These are phyloP conservation scores for Dryobotodes eremita DNA, from an alignment of 2,888 invertebrate genomes.

Conservation along the genomic window DNA sequence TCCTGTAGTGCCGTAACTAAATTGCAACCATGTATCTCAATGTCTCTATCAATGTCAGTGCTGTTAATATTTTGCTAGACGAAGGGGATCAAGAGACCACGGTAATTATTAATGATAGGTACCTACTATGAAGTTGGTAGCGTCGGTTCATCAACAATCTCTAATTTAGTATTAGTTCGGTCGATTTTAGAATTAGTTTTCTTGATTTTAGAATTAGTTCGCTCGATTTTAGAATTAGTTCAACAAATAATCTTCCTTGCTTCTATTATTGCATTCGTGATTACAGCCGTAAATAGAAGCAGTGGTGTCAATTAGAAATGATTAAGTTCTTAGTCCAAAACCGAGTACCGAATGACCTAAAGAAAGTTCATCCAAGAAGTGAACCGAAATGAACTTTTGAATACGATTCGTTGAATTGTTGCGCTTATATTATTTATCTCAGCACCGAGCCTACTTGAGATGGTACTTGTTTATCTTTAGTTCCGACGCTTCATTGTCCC, in stretches of 20 bases:
- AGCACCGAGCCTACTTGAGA: constrained; percentile 68
- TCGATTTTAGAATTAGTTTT: not conserved
- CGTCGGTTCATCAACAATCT: not conserved
- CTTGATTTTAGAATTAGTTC: not conserved
- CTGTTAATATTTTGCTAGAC: constrained; percentile 24
- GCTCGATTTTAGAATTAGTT: not conserved
- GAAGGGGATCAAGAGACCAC: not conserved
- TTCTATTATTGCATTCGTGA: not conserved
- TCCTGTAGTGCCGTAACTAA: constrained; percentile 64
- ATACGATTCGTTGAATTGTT: constrained; percentile 67
- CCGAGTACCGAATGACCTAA: constrained; percentile 24
- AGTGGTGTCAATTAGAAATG: not conserved
- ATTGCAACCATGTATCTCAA: constrained; percentile 61
- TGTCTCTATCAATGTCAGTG: constrained; percentile 62
- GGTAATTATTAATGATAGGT: not conserved
- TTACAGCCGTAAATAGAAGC: constrained; percentile 1
- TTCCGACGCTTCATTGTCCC: constrained; percentile 72
- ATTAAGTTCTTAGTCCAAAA: not conserved
- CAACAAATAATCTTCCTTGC: not conserved
- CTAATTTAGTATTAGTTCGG: not conserved
- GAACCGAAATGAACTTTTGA: constrained; percentile 44
- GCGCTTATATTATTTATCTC: constrained; percentile 70
- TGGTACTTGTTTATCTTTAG: constrained; percentile 75
- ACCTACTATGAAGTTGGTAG: not conserved
- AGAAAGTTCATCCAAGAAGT: constrained; percentile 60